These are phyloP conservation scores for Hololepta plana DNA, from an alignment of 2,888 invertebrate genomes.

Conservation along the genomic window DNA sequence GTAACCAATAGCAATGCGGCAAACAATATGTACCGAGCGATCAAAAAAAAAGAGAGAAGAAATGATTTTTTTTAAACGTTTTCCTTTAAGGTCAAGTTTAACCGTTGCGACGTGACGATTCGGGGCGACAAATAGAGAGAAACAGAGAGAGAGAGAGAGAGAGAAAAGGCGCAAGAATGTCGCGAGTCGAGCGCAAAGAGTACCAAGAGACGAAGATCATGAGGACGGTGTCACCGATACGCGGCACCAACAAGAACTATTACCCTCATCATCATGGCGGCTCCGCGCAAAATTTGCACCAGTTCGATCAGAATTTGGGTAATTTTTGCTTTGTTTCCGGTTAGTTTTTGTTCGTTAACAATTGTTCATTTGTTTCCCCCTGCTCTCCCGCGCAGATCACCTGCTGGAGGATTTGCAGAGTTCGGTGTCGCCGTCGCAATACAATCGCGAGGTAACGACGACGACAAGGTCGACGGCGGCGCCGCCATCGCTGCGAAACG, in stretches of 20 bases:
- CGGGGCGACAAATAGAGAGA: too few species aligned
- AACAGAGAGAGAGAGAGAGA: too few species aligned
- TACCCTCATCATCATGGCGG: conserved; percentile 16
- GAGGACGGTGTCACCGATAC: conserved; percentile 21
- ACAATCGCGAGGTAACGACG: too few species aligned
- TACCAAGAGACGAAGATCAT: conserved; percentile 23
- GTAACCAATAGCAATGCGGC: too few species aligned
- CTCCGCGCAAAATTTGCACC: conserved; percentile 21
- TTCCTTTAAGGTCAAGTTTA: too few species aligned
- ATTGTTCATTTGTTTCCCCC: background rate
- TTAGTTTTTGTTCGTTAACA: background rate
- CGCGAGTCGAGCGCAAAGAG: conserved; percentile 25
- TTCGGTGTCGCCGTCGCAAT: conserved; percentile 25
- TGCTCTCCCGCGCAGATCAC: conserved; percentile 18
- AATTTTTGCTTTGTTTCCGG: conserved; percentile 8
- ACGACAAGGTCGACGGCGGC: too few species aligned
- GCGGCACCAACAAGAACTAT: too few species aligned
- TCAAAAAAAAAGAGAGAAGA: too few species aligned
- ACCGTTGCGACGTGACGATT: too few species aligned
- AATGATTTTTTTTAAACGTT: too few species aligned
- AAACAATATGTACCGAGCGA: too few species aligned
- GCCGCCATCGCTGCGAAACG: too few species aligned
- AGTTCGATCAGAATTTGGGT: conserved; percentile 27
- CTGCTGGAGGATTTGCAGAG: conserved; percentile 27
- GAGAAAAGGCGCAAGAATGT: conserved; percentile 19